These are phyloP conservation scores for Crypturellus undulatus DNA, from an alignment of 2,113 vertebrate species.

Conservation along the genomic window DNA sequence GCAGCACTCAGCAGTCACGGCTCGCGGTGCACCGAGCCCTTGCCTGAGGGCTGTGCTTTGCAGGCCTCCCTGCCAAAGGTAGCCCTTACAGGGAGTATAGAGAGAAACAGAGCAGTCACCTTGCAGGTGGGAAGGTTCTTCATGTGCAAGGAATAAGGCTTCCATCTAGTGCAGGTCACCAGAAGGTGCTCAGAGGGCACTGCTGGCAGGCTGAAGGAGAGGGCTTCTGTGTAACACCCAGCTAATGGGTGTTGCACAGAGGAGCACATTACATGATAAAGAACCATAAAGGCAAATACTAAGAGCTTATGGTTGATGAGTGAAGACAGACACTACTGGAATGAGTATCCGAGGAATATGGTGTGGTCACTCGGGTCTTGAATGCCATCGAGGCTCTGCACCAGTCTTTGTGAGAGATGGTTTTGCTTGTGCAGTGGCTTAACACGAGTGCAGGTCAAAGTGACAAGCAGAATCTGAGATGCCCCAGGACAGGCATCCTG, in stretches of 20 bases:
- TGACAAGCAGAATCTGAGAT: not conserved
- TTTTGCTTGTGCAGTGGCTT: not conserved
- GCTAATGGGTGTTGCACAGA: accelerated
- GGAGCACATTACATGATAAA: not conserved
- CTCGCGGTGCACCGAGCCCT: not conserved
- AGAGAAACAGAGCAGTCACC: not conserved
- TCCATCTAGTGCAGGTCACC: not conserved
- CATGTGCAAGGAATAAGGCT: not conserved
- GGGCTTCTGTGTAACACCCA: not conserved
- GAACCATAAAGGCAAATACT: not conserved
- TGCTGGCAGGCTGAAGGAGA: not conserved
- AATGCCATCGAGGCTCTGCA: not conserved
- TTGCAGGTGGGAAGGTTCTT: not conserved
- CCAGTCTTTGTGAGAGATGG: not conserved
- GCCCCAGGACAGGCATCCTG: not conserved
- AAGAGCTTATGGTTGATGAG: accelerated
- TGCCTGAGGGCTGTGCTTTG: not conserved
- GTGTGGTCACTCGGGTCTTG: accelerated
- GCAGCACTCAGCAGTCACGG: not conserved
- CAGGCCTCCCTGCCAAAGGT: not conserved
- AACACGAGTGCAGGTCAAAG: not conserved
- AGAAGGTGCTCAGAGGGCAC: not conserved
- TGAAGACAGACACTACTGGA: not conserved
- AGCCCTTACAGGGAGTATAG: not conserved
- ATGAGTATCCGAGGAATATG: not conserved